phyloP scores from a whole-genome alignment of 2,113 vertebrate genomes.

The Nesoenas mayeri region DNA sequence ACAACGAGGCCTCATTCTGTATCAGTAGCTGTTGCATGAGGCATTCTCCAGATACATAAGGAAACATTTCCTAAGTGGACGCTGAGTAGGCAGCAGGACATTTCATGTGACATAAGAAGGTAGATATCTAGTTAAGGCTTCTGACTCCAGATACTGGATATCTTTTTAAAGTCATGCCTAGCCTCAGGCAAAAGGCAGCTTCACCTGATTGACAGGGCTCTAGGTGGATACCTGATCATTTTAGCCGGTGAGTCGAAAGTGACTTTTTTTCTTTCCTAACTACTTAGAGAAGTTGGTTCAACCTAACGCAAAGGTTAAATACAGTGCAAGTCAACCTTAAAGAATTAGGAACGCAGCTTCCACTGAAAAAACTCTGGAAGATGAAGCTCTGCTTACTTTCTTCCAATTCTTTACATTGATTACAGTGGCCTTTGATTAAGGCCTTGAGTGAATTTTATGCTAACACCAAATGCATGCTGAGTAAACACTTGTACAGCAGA shows the following conservation, averaged over 20 bases:
- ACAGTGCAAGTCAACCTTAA: background rate
- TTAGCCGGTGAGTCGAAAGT: background rate
- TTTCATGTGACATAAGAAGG: background rate
- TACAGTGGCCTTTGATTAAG: background rate
- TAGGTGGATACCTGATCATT: background rate
- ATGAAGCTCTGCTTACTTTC: background rate
- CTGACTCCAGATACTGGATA: background rate
- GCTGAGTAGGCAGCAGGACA: fast-evolving
- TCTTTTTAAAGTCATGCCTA: background rate
- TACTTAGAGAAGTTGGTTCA: background rate
- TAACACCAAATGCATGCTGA: background rate
- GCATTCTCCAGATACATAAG: background rate
- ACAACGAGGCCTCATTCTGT: background rate
- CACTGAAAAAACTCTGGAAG: background rate
- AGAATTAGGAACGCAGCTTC: background rate
- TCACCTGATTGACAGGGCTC: background rate
- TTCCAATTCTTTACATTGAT: background rate
- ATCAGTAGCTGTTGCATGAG: fast-evolving
- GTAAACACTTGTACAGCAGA: background rate
- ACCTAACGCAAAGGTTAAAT: background rate
- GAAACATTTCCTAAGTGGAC: background rate
- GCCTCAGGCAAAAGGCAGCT: background rate
- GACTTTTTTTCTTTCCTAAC: background rate
- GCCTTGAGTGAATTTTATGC: background rate
- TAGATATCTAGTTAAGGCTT: background rate